phyloP scores from a whole-genome alignment of 2,797 vertebrate species.

The Galagoides demidoff region DNA sequence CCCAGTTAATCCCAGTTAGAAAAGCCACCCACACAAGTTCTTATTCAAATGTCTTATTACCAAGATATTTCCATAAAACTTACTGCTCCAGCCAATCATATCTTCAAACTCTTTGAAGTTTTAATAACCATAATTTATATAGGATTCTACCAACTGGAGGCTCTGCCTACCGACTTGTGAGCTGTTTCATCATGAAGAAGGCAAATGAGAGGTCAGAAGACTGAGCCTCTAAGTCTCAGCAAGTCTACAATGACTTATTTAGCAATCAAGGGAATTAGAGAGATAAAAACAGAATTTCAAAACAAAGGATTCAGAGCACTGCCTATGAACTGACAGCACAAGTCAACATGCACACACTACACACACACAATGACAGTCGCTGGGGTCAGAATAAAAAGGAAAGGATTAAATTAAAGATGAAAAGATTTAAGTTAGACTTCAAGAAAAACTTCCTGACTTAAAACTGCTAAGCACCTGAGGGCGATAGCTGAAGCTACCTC shows the following conservation, averaged over 20 bases:
- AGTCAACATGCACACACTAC: neutral
- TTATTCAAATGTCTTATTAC: neutral
- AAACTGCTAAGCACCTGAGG: neutral
- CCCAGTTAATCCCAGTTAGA: neutral
- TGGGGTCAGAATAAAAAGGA: neutral
- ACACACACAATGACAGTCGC: neutral
- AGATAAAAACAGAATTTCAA: slow-evolving; percentile 53
- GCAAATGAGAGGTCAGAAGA: neutral
- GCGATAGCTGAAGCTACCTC: neutral
- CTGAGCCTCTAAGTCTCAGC: neutral
- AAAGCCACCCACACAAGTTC: slow-evolving; percentile 29
- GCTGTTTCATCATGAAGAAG: slow-evolving; percentile 26
- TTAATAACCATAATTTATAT: neutral
- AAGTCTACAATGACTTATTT: neutral
- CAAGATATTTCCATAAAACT: neutral
- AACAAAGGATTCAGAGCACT: slow-evolving; percentile 9
- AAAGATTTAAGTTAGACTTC: slow-evolving; percentile 28
- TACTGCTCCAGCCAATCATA: neutral
- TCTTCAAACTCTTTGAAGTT: neutral
- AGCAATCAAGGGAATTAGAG: slow-evolving; percentile 1
- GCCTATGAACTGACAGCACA: neutral
- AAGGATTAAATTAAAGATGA: slow-evolving; percentile 31
- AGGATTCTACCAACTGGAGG: neutral
- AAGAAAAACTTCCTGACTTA: neutral
- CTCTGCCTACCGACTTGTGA: neutral